Conservation (phyloP, 2,888 invertebrate genomes). For the Synanthedon vespiformis region DNA sequence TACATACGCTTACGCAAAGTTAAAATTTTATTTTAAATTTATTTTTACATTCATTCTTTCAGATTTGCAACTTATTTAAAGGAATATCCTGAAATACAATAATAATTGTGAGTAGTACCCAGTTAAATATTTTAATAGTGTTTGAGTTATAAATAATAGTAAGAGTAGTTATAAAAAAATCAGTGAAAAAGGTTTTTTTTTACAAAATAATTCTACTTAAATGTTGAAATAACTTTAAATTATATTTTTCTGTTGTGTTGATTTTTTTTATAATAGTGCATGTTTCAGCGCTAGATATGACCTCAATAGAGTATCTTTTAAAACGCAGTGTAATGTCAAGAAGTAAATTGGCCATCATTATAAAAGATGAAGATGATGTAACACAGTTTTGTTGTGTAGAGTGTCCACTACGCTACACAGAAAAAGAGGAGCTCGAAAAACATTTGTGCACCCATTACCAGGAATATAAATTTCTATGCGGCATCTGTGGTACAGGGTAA, state of each 20-base stretch:
- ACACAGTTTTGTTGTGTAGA: conserved; percentile 81
- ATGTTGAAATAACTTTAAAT: neutral
- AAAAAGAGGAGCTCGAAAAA: conserved; percentile 79
- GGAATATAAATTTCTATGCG: conserved; percentile 79
- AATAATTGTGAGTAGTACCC: too few species aligned
- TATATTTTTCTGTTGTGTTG: neutral
- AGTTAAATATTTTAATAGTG: neutral
- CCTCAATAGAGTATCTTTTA: conserved; percentile 29
- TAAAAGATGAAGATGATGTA: conserved; percentile 75
- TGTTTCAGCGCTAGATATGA: conserved; percentile 13
- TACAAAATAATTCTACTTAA: neutral
- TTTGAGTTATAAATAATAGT: neutral
- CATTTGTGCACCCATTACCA: conserved; percentile 81
- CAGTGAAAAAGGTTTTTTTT: neutral
- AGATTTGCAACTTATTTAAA: too few species aligned
- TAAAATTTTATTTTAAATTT: neutral
- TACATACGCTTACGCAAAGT: neutral
- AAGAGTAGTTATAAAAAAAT: neutral
- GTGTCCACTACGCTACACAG: conserved; percentile 79
- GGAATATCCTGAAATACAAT: too few species aligned
- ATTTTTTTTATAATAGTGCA: neutral
- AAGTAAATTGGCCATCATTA: conserved; percentile 80
- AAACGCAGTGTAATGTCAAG: conserved; percentile 69
- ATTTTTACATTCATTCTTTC: neutral
- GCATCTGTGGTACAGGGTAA: conserved; percentile 79